Evolutionary conservation across 2,113 vertebrate species (phyloP).

Genomic region (Silurus glanis): DNA sequence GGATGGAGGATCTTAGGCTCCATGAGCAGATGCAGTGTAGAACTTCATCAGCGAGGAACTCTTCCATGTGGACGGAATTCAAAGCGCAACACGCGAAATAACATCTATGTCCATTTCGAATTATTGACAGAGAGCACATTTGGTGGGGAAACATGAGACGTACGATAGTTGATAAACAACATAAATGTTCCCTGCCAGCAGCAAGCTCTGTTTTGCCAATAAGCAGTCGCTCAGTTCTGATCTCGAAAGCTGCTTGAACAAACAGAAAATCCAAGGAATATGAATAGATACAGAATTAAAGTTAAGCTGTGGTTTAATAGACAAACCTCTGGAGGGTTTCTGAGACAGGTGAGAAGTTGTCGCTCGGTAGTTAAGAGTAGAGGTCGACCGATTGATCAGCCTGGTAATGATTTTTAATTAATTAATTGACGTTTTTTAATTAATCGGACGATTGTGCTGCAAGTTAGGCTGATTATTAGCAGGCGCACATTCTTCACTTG

Average conservation of each 20-base stretch:
- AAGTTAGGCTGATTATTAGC: too few species aligned
- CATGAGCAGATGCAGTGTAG: background rate
- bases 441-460: too few species aligned
- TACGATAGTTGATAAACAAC: slow-evolving; percentile 8
- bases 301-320: background rate
- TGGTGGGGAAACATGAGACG: slow-evolving; percentile 16
- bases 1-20: background rate
- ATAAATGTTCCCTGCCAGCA: slow-evolving; percentile 10
- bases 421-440: too few species aligned
- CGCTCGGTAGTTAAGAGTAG: background rate
- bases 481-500: too few species aligned
- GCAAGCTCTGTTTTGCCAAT: slow-evolving; percentile 30
- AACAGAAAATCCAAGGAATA: background rate
- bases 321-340: background rate
- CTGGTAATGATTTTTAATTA: too few species aligned
- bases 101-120: slow-evolving; percentile 28
- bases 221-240: slow-evolving; percentile 9
- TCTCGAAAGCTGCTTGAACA: slow-evolving; percentile 7
- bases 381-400: too few species aligned
- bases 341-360: background rate
- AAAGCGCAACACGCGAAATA: slow-evolving; percentile 24
- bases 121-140: slow-evolving; percentile 18
- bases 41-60: background rate
- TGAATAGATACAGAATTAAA: background rate
- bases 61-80: slow-evolving; percentile 8